Evolutionary conservation across 2,888 invertebrate species (phyloP).

Genomic region (Schizotus pectinicornis): DNA sequence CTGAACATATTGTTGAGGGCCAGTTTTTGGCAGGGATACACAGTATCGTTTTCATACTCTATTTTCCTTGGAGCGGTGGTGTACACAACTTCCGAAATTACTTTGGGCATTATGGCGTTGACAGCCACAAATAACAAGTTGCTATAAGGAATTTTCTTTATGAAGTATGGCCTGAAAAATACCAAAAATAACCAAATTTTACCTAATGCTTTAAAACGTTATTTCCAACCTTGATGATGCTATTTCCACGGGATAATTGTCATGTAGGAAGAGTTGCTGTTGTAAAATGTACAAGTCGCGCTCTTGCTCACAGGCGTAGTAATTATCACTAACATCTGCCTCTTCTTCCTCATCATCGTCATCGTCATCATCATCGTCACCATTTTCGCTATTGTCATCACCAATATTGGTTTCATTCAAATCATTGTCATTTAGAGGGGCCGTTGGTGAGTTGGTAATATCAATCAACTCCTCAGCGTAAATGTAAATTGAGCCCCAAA

Average conservation of each 20-base stretch:
- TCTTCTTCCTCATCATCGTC: conserved; percentile 56
- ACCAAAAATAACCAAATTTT: conserved; percentile 6
- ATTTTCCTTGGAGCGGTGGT: conserved; percentile 62
- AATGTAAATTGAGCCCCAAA: conserved; percentile 39
- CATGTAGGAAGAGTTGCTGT: conserved; percentile 42
- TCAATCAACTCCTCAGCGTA: conserved; percentile 31
- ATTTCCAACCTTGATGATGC: conserved; percentile 2
- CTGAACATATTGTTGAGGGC: conserved; percentile 71
- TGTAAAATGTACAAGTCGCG: conserved; percentile 48
- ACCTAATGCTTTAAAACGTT: not conserved
- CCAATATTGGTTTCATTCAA: not conserved
- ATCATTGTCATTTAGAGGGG: not conserved
- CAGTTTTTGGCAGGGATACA: conserved; percentile 78
- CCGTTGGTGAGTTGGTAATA: not conserved
- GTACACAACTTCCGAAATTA: conserved; percentile 42
- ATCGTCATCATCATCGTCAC: conserved; percentile 10
- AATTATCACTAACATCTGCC: conserved; percentile 46
- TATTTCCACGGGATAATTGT: conserved; percentile 21
- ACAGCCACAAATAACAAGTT: conserved; percentile 81
- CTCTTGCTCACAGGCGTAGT: conserved; percentile 52
- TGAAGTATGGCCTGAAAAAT: conserved; percentile 66
- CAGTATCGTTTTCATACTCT: conserved; percentile 58
- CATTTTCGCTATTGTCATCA: conserved; percentile 4
- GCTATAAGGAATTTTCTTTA: conserved; percentile 76
- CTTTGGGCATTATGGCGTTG: conserved; percentile 54